Base-by-base conservation (phyloP, 1,140 invertebrate species). In the Drosophila biarmipes region DNA sequence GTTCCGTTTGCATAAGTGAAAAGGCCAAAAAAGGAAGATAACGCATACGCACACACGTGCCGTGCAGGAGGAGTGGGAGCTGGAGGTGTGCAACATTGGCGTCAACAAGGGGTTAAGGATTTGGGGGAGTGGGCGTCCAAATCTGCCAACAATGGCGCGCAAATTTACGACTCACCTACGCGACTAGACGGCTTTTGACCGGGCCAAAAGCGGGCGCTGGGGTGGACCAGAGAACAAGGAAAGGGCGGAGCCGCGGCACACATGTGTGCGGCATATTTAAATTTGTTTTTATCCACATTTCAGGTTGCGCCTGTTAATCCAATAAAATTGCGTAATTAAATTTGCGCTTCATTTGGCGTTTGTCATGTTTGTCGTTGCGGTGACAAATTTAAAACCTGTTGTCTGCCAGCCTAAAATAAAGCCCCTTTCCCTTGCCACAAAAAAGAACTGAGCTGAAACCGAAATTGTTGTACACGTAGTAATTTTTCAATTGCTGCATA, bases 401-500 rank as follows among this genome's bases (percentile, higher is more conserved):
- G 80, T 85, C 38, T 6, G 15, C n/a, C 38, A 21, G 5, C 40
- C 53, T 43, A 15, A 37, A 21, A 48, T 17, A 62, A 58, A 46
- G n/a, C 61, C 43, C 71, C 56, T 57, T 12, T 34, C 71, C 58
- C 52, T 24, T 43, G 34, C 34, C 46, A 29, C 38, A 40, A 43
- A 24, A n/a, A 46, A 45, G 21, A 45, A 21, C 19, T 38, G 35
- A 55, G 48, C 31, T 49, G 42, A 76, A 55, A 49, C 74, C 46
- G 56, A 76, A 87, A 91, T 84, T 51, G 82, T 56, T 78, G 74
- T 71, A 73, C 82, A 87, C 84, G 82, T 86, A 85, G 89, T 91
- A 91, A 91, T 91, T 91, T 91, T 91, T 91, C 89, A 91, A 91
- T 91, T 91, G 89, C 73, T 79, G 84, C 85, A 91, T 87, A 87